A percentile compares a stretch with the other conserved stretches of the same genome.
Conservation (phyloP, 2,113 vertebrate species). For the Scopus umbretta region DNA sequence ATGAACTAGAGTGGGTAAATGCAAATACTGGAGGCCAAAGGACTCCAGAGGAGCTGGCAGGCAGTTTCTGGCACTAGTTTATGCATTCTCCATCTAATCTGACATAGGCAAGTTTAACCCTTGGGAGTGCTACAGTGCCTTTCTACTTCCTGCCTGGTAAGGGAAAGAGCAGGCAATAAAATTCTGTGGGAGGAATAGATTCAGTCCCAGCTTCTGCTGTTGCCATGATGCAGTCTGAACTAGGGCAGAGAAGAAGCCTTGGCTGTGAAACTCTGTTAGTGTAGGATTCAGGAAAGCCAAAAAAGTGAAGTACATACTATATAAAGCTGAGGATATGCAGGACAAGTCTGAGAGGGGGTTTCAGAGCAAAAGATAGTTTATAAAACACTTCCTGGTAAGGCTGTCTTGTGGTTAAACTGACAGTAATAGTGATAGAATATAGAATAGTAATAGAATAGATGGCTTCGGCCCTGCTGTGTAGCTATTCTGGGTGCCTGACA, state of each 20-base stretch:
- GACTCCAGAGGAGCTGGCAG: background rate
- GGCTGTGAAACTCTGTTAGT: background rate
- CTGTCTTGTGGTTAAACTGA: slow-evolving; percentile 30
- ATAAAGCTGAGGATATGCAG: background rate
- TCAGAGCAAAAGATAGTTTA: background rate
- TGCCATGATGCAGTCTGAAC: background rate
- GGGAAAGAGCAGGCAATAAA: background rate
- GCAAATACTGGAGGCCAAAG: background rate
- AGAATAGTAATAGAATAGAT: background rate
- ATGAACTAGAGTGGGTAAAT: background rate
- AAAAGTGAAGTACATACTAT: background rate
- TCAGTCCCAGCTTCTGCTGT: background rate
- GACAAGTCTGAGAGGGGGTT: background rate
- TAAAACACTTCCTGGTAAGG: background rate
- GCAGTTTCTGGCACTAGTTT: background rate
- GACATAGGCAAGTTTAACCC: background rate
- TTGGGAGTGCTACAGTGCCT: background rate
- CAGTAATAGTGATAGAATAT: background rate
- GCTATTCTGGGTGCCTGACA: background rate
- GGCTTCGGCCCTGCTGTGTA: background rate
- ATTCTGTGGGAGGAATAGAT: background rate
- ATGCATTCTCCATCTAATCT: background rate
- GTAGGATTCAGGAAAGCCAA: background rate
- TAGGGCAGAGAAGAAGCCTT: background rate
- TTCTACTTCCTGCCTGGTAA: background rate